Percentiles rank a stretch among this genome's conserved stretches.
These are phyloP conservation scores for Stegodyphus mimosarum DNA, from an alignment of 1,140 invertebrate genomes.

Conservation along the genomic window DNA sequence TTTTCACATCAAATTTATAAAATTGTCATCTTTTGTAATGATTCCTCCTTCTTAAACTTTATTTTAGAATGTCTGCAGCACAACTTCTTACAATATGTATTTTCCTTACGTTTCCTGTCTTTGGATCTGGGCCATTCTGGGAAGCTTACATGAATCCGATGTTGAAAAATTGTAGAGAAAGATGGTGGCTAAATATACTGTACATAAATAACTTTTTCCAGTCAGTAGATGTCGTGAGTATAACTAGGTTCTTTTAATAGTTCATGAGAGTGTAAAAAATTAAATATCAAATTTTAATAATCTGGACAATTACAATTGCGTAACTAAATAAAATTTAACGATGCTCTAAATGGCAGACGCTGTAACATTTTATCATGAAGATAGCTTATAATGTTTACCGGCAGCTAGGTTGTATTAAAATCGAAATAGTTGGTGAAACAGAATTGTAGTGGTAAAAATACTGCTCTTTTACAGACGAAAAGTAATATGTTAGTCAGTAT, in stretches of 20 bases:
- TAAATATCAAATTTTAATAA: background rate
- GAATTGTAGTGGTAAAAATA: no score
- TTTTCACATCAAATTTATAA: no score
- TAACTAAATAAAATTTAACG: background rate
- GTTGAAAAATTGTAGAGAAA: conserved; percentile 50
- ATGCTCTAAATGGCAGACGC: no score
- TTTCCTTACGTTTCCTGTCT: conserved; percentile 45
- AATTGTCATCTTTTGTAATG: no score
- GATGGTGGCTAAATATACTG: conserved; percentile 62
- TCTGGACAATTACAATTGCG: background rate
- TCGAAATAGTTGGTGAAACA: no score
- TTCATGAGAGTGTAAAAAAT: background rate
- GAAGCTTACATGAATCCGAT: conserved; percentile 24
- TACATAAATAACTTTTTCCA: conserved; percentile 78
- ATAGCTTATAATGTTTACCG: no score
- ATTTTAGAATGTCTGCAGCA: conserved; percentile 41
- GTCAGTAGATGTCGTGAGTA: conserved; percentile 13
- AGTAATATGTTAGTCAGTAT: no score
- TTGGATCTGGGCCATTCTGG: conserved; percentile 59
- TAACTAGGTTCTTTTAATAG: background rate
- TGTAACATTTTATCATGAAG: no score
- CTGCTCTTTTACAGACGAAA: no score
- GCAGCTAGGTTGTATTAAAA: no score
- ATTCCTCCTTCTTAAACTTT: no score
- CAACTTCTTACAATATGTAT: conserved; percentile 43